phyloP scores from a whole-genome alignment of 2,797 vertebrate species.

The Sandelia bainsii region DNA sequence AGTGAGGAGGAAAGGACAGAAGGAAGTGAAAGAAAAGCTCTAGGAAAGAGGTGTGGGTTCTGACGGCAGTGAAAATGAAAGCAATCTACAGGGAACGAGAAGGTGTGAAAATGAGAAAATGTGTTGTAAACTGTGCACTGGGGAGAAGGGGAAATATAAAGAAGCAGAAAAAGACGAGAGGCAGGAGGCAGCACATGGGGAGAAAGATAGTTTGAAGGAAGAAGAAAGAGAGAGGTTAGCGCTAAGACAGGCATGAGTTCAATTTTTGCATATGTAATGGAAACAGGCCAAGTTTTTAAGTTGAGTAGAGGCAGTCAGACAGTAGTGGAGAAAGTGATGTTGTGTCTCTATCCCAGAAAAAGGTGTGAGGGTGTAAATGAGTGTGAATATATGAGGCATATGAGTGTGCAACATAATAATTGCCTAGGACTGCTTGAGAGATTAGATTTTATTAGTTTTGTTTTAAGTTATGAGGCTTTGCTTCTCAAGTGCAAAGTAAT shows the following conservation, averaged over 20 bases:
- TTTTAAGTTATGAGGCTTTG: constrained; percentile 22
- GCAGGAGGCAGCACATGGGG: neutral
- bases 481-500: constrained; percentile 27
- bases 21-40: constrained; percentile 56
- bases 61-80: constrained; percentile 74
- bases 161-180: constrained; percentile 18
- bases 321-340: constrained; percentile 25
- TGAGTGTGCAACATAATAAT: constrained; percentile 34
- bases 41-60: constrained; percentile 63
- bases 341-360: constrained; percentile 31
- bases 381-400: constrained; percentile 42
- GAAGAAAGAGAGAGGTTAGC: constrained; percentile 19
- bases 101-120: constrained; percentile 68
- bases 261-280: constrained; percentile 2
- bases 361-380: constrained; percentile 52
- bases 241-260: constrained; percentile 11
- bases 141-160: constrained; percentile 28
- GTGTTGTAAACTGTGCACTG: constrained; percentile 57
- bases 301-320: neutral
- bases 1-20: constrained; percentile 47
- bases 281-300: constrained; percentile 2
- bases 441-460: constrained; percentile 19
- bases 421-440: constrained; percentile 3
- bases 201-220: neutral
- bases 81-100: constrained; percentile 63